These are phyloP conservation scores for Phortica variegata DNA, from an alignment of 1,140 invertebrate species.

Conservation along the genomic window DNA sequence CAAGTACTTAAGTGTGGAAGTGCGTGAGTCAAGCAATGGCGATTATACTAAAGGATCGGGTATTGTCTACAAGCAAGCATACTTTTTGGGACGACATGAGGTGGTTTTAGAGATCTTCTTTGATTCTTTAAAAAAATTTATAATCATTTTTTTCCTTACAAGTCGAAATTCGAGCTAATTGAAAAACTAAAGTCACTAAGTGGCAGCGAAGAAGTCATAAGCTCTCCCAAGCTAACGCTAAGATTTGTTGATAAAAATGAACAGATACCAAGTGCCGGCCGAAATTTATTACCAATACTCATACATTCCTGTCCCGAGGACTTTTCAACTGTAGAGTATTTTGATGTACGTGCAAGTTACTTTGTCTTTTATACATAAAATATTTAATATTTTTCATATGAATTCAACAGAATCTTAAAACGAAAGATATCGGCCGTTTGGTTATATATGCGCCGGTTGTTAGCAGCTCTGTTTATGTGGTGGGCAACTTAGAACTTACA, in stretches of 20 bases:
- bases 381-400: background rate
- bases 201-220: conserved; percentile 60
- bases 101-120: conserved; percentile 50
- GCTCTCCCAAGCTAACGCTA: conserved; percentile 62
- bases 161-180: conserved; percentile 67
- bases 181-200: conserved; percentile 59
- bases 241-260: conserved; percentile 65
- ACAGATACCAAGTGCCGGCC: conserved; percentile 59
- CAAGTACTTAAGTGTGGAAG: conserved; percentile 70
- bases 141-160: background rate
- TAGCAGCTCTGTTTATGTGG: conserved; percentile 73
- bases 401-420: conserved; percentile 68
- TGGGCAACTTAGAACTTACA: conserved; percentile 63
- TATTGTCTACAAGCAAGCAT: conserved; percentile 65
- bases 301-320: conserved; percentile 75
- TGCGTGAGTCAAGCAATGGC: conserved; percentile 38
- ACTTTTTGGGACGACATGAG: conserved; percentile 77
- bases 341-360: conserved; percentile 65
- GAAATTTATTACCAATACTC: conserved; percentile 66
- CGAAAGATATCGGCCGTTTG: conserved; percentile 74
- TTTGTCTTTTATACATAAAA: conserved; percentile 9
- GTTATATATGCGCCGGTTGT: conserved; percentile 82
- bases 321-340: conserved; percentile 80
- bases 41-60: conserved; percentile 3
- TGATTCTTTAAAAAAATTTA: background rate